Conservation (phyloP, 2,113 vertebrate genomes). For the Mionectes macconnelli region DNA sequence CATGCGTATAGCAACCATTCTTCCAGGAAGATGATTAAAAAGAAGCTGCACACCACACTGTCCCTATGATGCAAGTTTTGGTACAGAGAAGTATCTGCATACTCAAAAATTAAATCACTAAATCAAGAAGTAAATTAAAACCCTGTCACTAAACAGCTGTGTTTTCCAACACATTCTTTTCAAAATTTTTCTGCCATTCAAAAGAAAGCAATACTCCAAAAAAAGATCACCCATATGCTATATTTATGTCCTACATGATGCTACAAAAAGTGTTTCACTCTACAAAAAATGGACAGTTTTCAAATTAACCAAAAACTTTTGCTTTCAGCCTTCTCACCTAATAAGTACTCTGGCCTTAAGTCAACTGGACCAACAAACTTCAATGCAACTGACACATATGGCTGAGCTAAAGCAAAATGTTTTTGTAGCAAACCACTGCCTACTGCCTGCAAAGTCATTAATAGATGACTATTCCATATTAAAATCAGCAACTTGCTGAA, state of each 20-base stretch:
- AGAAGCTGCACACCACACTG: not conserved
- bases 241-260: not conserved
- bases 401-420: not conserved
- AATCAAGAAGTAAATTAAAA: not conserved
- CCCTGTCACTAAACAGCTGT: not conserved
- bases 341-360: accelerated
- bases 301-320: not conserved
- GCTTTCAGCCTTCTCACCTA: not conserved
- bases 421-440: not conserved
- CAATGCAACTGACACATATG: not conserved
- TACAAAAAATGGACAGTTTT: not conserved
- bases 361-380: not conserved
- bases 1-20: not conserved
- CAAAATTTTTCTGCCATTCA: not conserved
- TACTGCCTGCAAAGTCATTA: not conserved
- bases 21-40: not conserved
- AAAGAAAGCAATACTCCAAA: not conserved
- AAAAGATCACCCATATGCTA: not conserved
- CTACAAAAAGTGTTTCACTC: not conserved
- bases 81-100: not conserved
- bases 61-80: not conserved
- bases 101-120: not conserved
- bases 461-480: not conserved
- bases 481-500: not conserved
- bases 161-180: not conserved